These are phyloP conservation scores for Melinaea menophilus DNA, from an alignment of 2,888 invertebrate genomes.

Conservation along the genomic window DNA sequence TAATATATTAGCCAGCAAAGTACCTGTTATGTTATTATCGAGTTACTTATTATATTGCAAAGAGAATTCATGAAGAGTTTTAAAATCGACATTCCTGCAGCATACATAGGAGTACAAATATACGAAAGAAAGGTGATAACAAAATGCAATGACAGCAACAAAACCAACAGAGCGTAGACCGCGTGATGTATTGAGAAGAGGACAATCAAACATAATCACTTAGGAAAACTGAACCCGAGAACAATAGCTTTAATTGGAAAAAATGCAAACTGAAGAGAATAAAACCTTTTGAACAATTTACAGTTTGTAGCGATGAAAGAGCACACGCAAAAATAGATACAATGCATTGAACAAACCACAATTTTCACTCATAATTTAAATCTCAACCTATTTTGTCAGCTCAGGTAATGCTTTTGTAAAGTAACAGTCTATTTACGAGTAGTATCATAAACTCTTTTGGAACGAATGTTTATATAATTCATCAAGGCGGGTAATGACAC, in stretches of 20 bases:
- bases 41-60: too few species aligned
- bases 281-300: constrained; percentile 22
- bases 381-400: neutral
- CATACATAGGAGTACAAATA: neutral
- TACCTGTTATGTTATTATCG: too few species aligned
- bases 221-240: constrained; percentile 20
- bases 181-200: constrained; percentile 13
- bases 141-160: constrained; percentile 7
- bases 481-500: too few species aligned
- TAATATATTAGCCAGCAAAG: too few species aligned
- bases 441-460: too few species aligned
- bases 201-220: constrained; percentile 24
- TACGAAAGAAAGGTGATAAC: neutral
- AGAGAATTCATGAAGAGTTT: too few species aligned
- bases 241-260: constrained; percentile 31
- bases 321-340: constrained; percentile 23
- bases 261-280: constrained; percentile 29
- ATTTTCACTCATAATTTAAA: neutral
- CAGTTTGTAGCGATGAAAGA: constrained; percentile 13
- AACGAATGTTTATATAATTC: too few species aligned
- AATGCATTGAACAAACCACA: constrained; percentile 11
- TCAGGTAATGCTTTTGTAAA: too few species aligned
- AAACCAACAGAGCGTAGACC: constrained; percentile 9
- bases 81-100: too few species aligned
- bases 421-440: too few species aligned